Evolutionary conservation across 1,140 invertebrate species (phyloP).

Genomic region (Neotoxoptera formosana): DNA sequence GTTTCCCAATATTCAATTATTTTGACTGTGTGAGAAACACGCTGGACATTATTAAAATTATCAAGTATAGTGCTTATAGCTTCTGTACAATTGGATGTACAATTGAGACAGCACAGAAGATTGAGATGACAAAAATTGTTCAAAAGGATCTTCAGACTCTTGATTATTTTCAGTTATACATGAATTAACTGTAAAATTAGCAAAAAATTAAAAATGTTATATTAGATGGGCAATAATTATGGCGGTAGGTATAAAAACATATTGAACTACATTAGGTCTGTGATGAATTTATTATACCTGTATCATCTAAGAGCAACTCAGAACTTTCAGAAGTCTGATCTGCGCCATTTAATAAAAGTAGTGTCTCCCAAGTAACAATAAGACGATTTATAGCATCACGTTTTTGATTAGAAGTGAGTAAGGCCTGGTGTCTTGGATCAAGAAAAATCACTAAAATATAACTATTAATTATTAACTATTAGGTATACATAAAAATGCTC

Average conservation of each 20-base stretch:
- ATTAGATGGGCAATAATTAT: neutral
- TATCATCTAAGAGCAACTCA: neutral
- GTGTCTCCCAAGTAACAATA: neutral
- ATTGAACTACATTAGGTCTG: neutral
- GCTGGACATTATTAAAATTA: neutral
- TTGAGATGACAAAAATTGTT: neutral
- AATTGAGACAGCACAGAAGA: neutral
- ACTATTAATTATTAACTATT: neutral
- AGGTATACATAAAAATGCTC: neutral
- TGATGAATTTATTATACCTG: neutral
- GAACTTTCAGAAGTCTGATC: neutral
- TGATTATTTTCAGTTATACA: neutral
- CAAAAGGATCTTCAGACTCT: neutral
- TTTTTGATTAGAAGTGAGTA: neutral
- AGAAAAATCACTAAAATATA: slow-evolving; percentile 3
- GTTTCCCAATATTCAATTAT: neutral
- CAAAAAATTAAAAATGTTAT: neutral
- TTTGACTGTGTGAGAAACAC: neutral
- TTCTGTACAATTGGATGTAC: neutral
- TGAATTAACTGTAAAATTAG: neutral
- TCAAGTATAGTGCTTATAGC: neutral
- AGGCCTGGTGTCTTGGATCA: neutral
- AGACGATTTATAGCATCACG: neutral
- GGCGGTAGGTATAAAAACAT: neutral
- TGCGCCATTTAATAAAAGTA: neutral